phyloP scores from a whole-genome alignment of 1,140 invertebrate genomes.

The Euwallacea fornicatus region DNA sequence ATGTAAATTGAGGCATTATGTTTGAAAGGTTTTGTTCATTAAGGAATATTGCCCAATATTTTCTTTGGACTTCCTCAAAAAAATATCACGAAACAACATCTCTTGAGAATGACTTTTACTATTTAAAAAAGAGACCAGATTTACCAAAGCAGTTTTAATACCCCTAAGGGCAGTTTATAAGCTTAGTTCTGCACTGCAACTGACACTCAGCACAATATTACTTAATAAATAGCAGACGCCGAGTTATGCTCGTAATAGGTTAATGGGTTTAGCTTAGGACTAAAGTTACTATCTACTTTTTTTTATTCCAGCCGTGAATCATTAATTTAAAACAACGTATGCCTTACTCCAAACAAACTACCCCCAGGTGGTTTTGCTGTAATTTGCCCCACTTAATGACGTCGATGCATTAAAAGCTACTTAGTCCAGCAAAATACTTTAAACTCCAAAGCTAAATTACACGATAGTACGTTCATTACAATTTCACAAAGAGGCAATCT shows the following conservation, averaged over 20 bases:
- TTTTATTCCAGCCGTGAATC: neutral
- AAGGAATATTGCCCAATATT: too few species aligned
- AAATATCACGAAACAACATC: too few species aligned
- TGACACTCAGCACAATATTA: slow-evolving; percentile 16
- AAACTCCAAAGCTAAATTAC: neutral
- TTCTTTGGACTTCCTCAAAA: too few species aligned
- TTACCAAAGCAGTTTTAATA: neutral
- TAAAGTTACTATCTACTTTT: too few species aligned
- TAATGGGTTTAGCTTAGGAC: neutral
- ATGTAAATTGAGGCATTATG: slow-evolving; percentile 6
- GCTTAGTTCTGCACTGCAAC: slow-evolving; percentile 2
- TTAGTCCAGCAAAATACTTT: neutral
- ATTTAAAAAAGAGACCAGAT: neutral
- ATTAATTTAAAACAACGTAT: slow-evolving; percentile 1
- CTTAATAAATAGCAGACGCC: slow-evolving; percentile 18
- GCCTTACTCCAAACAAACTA: slow-evolving; percentile 1
- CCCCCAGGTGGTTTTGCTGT: slow-evolving; percentile 7
- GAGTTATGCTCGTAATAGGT: slow-evolving; percentile 9
- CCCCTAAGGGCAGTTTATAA: slow-evolving; percentile 1
- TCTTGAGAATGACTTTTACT: too few species aligned
- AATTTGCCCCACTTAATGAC: slow-evolving; percentile 7
- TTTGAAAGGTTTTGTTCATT: too few species aligned
- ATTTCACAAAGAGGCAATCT: too few species aligned
- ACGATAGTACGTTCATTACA: too few species aligned
- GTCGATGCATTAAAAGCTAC: slow-evolving; percentile 13